Base-by-base conservation (phyloP, 1,140 invertebrate species). In the Drosophila kohkoa region DNA sequence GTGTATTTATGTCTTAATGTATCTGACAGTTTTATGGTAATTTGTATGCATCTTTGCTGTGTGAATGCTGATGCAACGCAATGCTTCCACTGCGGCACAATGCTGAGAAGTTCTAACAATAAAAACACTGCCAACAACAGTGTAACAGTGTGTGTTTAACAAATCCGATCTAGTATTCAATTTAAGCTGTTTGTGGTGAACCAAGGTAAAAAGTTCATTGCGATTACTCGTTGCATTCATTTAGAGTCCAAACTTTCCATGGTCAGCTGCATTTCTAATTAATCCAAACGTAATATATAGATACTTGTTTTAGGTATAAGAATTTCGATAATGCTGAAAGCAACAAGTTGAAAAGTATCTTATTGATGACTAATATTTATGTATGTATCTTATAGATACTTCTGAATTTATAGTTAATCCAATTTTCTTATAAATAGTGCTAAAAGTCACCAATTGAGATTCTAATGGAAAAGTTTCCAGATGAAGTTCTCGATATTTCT, bases 41-140 rank as follows among this genome's bases (percentile, higher is more conserved):
- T 87, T 88, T 89, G 65, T 77, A 83, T 88, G 77, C 83, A 87
- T 88, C 79, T 82, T 79, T 81, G 77, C 60, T 63, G 63, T 71
- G 60, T 76, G 77, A 74, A 79, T 81, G 75, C 49, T 69, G 35
- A 78, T 68, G 60, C 66, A 77, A 77, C 20, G 3, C 16, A 10
- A 59, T 48, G 75, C 62, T 67, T 79, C 48, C 48, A 58, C 60
- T 69, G 60, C 15, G 51, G 1, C 43, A 72, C 48, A 77, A 86
- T 69, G 48, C 62, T 79, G 60, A 51, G 72, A 70, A 77, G 48
- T 54, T 32, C 57, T 74, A 71, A 70, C 54, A 41, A 70, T 64
- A 41, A 65, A 38, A 55, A 3, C 41, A n/a, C 20, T 25, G 16
- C 16, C 16, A 16, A 16, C 11, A 57, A 59, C 3, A 32, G n/a